Evolutionary conservation across 2,113 vertebrate genomes (phyloP).

Genomic region (Sarotherodon lohbergeri): DNA sequence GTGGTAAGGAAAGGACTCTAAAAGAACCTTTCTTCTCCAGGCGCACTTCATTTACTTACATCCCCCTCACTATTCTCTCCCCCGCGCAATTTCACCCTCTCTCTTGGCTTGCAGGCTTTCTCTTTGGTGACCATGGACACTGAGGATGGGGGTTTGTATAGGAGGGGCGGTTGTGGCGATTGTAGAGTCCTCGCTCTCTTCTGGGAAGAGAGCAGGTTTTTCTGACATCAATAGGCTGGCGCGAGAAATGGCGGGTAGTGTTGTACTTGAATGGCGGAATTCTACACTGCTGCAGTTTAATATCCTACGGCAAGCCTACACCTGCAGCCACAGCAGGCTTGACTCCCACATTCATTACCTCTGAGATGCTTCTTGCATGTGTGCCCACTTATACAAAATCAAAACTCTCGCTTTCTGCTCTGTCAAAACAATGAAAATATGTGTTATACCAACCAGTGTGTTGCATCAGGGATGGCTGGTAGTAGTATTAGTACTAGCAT

Average conservation of each 20-base stretch:
- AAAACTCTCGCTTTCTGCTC: not conserved
- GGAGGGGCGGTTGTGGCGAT: conserved; percentile 43
- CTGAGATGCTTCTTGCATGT: not conserved
- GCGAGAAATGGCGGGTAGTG: conserved; percentile 23
- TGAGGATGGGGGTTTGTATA: not conserved
- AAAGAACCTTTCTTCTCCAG: conserved; percentile 59
- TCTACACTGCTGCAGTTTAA: conserved; percentile 18
- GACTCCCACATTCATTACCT: conserved; percentile 63
- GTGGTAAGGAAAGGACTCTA: conserved; percentile 42
- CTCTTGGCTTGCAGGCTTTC: conserved; percentile 33
- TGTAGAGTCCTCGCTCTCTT: conserved; percentile 45
- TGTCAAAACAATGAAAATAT: conserved; percentile 42
- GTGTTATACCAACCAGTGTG: conserved; percentile 8
- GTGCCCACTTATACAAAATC: conserved; percentile 6
- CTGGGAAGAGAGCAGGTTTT: conserved; percentile 76
- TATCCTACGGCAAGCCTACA: conserved; percentile 49
- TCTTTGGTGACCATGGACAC: conserved; percentile 40
- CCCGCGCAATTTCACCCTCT: conserved; percentile 40
- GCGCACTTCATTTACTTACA: conserved; percentile 54
- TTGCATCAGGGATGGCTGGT: conserved; percentile 18
- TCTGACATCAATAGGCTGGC: conserved; percentile 62
- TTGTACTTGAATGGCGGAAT: conserved; percentile 24
- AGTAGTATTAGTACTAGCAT: not conserved
- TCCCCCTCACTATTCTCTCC: conserved; percentile 27
- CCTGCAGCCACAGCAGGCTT: conserved; percentile 62